Conservation (phyloP, 92 coral and sea anemone species). For the Nematostella vectensis region DNA sequence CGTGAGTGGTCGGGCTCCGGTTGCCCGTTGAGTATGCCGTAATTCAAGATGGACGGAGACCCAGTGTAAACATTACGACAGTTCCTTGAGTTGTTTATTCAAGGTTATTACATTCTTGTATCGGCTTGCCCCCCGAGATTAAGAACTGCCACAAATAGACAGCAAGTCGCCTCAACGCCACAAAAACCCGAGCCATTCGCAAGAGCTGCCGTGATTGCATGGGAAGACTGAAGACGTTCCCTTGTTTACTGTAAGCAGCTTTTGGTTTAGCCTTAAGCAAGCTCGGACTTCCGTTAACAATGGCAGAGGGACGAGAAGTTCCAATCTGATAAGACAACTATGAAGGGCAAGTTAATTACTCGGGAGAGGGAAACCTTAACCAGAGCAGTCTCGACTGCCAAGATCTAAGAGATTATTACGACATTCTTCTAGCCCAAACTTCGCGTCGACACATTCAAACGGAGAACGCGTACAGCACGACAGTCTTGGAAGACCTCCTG, state of each 20-base stretch:
- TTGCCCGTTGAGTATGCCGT: constrained; percentile 11
- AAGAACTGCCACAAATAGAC: constrained; percentile 1
- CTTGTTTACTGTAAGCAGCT: constrained; percentile 7
- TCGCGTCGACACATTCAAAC: constrained; percentile 10
- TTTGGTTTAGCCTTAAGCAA: neutral
- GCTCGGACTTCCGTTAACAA: constrained; percentile 20
- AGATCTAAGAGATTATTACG: constrained; percentile 25
- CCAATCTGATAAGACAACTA: constrained; percentile 20
- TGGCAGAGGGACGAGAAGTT: constrained; percentile 17
- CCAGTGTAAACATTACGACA: constrained; percentile 10
- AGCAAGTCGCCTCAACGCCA: neutral
- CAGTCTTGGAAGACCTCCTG: too few species aligned
- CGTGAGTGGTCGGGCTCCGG: too few species aligned
- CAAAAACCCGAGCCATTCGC: neutral
- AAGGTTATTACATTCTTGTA: constrained; percentile 13
- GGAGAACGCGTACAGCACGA: constrained; percentile 9
- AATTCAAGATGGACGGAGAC: constrained; percentile 9
- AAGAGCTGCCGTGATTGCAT: neutral
- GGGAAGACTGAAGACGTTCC: neutral
- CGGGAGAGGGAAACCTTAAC: constrained; percentile 11
- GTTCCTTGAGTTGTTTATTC: constrained; percentile 16
- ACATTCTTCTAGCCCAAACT: constrained; percentile 17
- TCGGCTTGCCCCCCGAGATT: constrained; percentile 5
- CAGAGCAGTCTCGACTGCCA: constrained; percentile 22
- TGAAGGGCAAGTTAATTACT: constrained; percentile 35